Base-by-base conservation (phyloP, 2,888 invertebrate species). In the Phania funesta region DNA sequence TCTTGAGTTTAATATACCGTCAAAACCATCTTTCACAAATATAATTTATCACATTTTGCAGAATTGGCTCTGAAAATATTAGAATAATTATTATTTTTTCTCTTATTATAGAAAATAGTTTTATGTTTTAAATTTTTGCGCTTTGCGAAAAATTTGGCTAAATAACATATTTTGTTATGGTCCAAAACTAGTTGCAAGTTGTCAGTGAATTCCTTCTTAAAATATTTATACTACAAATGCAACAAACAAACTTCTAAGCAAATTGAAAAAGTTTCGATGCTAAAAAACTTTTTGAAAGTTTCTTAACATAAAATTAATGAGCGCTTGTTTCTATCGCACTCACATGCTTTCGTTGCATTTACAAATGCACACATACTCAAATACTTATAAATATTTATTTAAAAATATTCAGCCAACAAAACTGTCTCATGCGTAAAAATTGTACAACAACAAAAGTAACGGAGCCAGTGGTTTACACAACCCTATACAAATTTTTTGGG, bases 241-340 rank as follows among this genome's bases (percentile, higher is more conserved):
- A n/a, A n/a, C n/a, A 64, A 46, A 41, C 46, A 56, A 75, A 75
- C 56, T 65, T 26, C 56, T 54, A 67, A 65, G 48, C 65, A 75
- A 75, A 75, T 75, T 75, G 75, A 75, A 75, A 75, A 75, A 75
- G 65, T 75, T 75, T 18, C 11, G 9, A 18, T 58, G 56, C 22
- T n/a, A 41, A 38, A 65, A 75, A 65, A n/a, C n/a, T 32, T 75
- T 18, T 26, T 13, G 26, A 20, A 67, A 48, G 44, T 65, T 75
- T 48, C 24, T 35, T 41, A 41, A 58, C 48, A 67, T 48, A 48
- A 75, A 75, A 75, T 65, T 75, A 67, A 67, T 75, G 48, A 65
- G 75, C 75, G 75, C 48, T 58, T 48, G 29, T 48, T 48, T 9
- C 32, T 0, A 18, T 35, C 20, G 46, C 24, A 26, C 38, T 24